These are phyloP conservation scores for Mizuhopecten yessoensis DNA, from an alignment of 1,140 invertebrate species.

Conservation along the genomic window DNA sequence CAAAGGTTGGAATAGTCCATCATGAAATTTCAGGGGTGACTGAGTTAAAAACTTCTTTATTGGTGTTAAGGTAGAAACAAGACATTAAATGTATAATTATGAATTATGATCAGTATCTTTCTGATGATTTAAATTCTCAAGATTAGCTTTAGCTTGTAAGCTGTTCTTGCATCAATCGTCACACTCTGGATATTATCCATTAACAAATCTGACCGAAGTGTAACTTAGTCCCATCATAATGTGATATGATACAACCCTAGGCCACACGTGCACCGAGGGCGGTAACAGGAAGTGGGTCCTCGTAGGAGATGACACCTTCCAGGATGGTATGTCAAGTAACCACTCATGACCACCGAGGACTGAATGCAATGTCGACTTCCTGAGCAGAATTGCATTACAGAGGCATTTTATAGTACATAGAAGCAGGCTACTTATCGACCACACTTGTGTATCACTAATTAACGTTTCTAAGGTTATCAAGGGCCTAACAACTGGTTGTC, in stretches of 20 bases:
- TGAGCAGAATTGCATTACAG: background rate
- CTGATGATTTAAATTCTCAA: too few relatives aligned
- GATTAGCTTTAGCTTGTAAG: too few relatives aligned
- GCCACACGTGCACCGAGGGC: background rate
- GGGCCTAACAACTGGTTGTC: background rate
- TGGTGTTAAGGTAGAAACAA: too few relatives aligned
- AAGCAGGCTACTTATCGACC: background rate
- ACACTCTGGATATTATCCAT: too few relatives aligned
- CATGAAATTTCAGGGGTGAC: too few relatives aligned
- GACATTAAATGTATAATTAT: too few relatives aligned
- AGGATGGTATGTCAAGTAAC: background rate
- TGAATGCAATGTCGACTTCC: background rate
- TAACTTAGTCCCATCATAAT: background rate
- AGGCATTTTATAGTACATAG: background rate
- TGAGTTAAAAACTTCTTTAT: too few relatives aligned
- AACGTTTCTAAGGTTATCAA: background rate
- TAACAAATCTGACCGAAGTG: too few relatives aligned
- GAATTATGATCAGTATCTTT: too few relatives aligned
- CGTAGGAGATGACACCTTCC: conserved; percentile 21
- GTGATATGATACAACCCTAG: background rate
- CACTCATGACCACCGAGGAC: background rate
- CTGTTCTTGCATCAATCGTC: too few relatives aligned
- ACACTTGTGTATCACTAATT: conserved; percentile 6
- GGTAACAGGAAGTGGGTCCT: conserved; percentile 23
- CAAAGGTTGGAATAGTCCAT: too few relatives aligned